Evolutionary conservation across 2,797 vertebrate species (phyloP), one percentile per base, ranked within the genome.

Genomic region (Oryzias dopingdopingensis): DNA sequence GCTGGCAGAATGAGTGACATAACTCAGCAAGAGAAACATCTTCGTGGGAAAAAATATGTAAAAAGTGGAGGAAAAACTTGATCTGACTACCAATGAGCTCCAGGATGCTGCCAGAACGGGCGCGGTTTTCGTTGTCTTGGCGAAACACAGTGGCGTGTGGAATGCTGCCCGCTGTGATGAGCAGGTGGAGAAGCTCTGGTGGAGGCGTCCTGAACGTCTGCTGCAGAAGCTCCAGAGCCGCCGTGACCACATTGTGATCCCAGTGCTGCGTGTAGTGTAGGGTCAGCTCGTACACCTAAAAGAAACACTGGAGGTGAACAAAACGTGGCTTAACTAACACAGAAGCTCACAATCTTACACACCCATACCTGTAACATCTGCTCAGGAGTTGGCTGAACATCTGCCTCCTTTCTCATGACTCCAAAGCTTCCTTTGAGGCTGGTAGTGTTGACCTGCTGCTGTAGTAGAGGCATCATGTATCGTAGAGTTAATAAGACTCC

Each of bases 351-450:
- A 23, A 16, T 41, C 18, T 13, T 4, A 43, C 1, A 51, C 17
- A 4, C 32, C 4, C 24, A 45, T 23, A 97, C 96, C 95, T 98
- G 96, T 14, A 94, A 81, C 29, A 99, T 92, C 62, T 98, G 96
- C 42, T 96, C 94, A 1, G 91, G 84, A 16, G 97, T 94, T n/a
- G 96, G 96, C 18, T 94, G 95, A 41, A 98, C 85, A 40, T 99
- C 97, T 0, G 94, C 91, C 83, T 99, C 97, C 70, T 97, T 98
- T 69, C 90, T 92, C 45, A 93, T 97, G 65, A 97, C 93, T 1
- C 97, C 97, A 40, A 99, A 99, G 86, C 97, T 99, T 76, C 96
- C 97, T 83, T 97, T 98, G 61, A 99, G 90, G 80, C 96, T 97
- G 43, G 90, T 94, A 82, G 95, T 95, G 81, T 95, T 94, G 57